Evolutionary conservation across 2,888 invertebrate species (phyloP).

Genomic region (Tachina lurida): DNA sequence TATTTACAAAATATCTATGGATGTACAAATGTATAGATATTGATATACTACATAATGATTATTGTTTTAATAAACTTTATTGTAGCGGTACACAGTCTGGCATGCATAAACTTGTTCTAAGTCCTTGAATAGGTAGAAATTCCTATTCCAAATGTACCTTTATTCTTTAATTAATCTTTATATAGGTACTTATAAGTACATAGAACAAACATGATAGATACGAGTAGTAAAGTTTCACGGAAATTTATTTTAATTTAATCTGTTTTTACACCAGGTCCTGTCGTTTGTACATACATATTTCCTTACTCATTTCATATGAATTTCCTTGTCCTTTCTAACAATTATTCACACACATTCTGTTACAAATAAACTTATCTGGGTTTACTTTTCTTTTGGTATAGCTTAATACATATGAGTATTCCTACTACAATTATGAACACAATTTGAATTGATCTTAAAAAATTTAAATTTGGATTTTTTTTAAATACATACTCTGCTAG

Average conservation of each 20-base stretch:
- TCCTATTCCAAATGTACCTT: neutral
- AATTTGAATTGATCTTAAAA: neutral
- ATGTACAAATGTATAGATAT: too few species aligned
- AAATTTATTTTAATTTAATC: too few species aligned
- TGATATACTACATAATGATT: accelerated
- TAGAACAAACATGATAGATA: neutral
- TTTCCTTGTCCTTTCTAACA: too few species aligned
- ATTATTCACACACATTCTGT: neutral
- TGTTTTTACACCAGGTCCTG: too few species aligned
- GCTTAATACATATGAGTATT: neutral
- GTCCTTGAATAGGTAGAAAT: neutral
- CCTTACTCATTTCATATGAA: too few species aligned
- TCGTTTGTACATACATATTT: too few species aligned
- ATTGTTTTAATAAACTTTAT: too few species aligned
- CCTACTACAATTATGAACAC: neutral
- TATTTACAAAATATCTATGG: too few species aligned
- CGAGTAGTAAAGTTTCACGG: too few species aligned
- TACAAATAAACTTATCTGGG: neutral
- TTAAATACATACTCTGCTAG: neutral
- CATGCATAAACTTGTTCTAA: too few species aligned
- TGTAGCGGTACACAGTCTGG: too few species aligned
- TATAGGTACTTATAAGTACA: neutral
- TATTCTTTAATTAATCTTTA: neutral
- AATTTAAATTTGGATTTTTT: neutral
- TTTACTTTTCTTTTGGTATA: neutral